These are phyloP conservation scores for Rhaphigaster nebulosa DNA, from an alignment of 2,888 invertebrate species.

Conservation along the genomic window DNA sequence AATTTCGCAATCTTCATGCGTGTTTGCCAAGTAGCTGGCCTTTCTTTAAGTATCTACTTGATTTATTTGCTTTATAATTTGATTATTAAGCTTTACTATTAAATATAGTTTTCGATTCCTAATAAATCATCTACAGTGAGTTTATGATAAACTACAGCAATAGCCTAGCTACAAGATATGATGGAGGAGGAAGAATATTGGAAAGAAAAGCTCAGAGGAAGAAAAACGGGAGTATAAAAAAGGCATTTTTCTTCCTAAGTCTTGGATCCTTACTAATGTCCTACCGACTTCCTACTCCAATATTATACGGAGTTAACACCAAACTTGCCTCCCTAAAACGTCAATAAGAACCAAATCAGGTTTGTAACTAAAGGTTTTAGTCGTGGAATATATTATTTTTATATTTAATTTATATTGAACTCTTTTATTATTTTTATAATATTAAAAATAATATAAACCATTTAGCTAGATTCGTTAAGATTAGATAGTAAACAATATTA, in stretches of 20 bases:
- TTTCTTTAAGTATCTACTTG: too few relatives aligned
- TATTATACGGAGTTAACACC: not conserved
- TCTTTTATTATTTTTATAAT: too few relatives aligned
- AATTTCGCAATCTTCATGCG: too few relatives aligned
- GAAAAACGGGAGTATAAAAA: slow-evolving; percentile 21
- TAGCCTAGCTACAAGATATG: not conserved
- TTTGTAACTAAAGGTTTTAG: too few relatives aligned
- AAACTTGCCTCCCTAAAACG: not conserved
- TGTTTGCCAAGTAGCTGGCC: too few relatives aligned
- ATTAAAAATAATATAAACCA: too few relatives aligned
- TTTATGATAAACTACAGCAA: not conserved
- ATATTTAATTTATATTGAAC: too few relatives aligned
- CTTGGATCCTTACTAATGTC: slow-evolving; percentile 24
- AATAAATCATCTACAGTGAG: not conserved
- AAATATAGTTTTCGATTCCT: not conserved
- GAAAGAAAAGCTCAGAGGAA: not conserved
- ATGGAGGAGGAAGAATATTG: not conserved
- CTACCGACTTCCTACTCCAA: not conserved
- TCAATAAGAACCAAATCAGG: not conserved
- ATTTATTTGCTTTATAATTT: too few relatives aligned
- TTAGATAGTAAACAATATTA: too few relatives aligned
- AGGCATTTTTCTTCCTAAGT: slow-evolving; percentile 33
- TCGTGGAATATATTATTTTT: too few relatives aligned
- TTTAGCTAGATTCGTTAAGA: too few relatives aligned
- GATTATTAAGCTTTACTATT: too few relatives aligned